Percentiles rank a stretch among this genome's conserved stretches.
Conservation (phyloP, 2,113 vertebrate species). For the Pipa parva region DNA sequence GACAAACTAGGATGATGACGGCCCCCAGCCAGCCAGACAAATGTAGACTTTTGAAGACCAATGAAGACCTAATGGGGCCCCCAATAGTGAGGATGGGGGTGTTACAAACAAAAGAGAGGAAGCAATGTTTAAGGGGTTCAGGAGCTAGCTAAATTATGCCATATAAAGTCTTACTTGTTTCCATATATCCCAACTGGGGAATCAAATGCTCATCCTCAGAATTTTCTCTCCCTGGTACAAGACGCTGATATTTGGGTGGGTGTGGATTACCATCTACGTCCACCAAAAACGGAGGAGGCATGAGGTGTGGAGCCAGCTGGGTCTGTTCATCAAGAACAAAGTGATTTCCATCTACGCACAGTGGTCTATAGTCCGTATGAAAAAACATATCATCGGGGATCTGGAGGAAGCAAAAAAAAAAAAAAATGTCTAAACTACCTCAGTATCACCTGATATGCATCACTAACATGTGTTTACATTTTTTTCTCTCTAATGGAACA, state of each 20-base stretch:
- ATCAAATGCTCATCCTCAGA: constrained; percentile 87
- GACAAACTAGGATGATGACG: too few relatives aligned
- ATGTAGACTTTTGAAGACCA: too few relatives aligned
- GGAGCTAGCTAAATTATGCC: too few relatives aligned
- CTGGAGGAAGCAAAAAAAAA: too few relatives aligned
- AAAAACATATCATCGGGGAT: constrained; percentile 99
- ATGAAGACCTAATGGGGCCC: too few relatives aligned
- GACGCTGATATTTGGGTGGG: constrained; percentile 84
- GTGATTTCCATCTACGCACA: constrained; percentile 88
- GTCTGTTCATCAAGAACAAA: constrained; percentile 96
- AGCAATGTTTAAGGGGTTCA: too few relatives aligned
- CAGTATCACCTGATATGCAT: too few relatives aligned
- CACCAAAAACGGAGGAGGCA: constrained; percentile 95
- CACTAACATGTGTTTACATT: too few relatives aligned
- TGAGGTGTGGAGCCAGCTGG: constrained; percentile 95
- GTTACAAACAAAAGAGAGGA: too few relatives aligned
- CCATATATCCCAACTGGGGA: constrained; percentile 92
- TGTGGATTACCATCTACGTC: constrained; percentile 97
- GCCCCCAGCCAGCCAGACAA: too few relatives aligned
- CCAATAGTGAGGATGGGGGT: too few relatives aligned
- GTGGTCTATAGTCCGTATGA: constrained; percentile 93
- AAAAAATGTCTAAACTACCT: not conserved
- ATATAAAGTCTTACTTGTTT: constrained; percentile 78
- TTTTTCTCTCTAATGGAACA: too few relatives aligned
- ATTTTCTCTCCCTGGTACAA: constrained; percentile 92